Percentiles rank a stretch among this genome's conserved stretches.
phyloP scores from a whole-genome alignment of 2,888 invertebrate genomes.

The Monoplex corrugatus region DNA sequence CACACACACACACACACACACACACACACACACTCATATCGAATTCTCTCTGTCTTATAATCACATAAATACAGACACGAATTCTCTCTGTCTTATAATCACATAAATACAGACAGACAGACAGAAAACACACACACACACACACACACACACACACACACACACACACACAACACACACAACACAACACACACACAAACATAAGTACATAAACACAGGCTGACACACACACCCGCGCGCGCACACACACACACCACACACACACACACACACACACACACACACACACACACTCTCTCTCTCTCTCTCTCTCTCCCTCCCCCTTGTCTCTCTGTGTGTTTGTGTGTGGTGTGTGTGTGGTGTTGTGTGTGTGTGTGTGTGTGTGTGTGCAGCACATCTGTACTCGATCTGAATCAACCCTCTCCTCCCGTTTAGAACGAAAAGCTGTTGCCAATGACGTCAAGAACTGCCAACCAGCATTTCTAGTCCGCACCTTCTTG shows the following conservation, averaged over 20 bases:
- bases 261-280: constrained; percentile 19
- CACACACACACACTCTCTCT: background rate
- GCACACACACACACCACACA: background rate
- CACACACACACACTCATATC: constrained; percentile 12
- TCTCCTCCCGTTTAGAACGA: too few species aligned
- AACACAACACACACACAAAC: background rate
- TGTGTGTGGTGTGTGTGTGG: background rate
- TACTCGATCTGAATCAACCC: too few species aligned
- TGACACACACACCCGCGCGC: background rate
- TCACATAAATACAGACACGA: too few species aligned
- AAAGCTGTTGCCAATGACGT: too few species aligned
- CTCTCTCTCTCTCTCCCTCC: constrained; percentile 1
- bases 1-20: background rate
- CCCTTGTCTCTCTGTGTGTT: background rate
- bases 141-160: background rate
- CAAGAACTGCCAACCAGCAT: too few species aligned
- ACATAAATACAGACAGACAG: background rate
- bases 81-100: too few species aligned
- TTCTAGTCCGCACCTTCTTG: too few species aligned
- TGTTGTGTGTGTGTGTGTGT: background rate
- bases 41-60: background rate
- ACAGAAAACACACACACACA: background rate
- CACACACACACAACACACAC: constrained; percentile 8
- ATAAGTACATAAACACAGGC: background rate
- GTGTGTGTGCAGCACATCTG: background rate